Percentiles rank a stretch among this genome's conserved stretches.
Conservation (phyloP, 64 coral and sea anemone genomes). For the Stylophora pistillata region DNA sequence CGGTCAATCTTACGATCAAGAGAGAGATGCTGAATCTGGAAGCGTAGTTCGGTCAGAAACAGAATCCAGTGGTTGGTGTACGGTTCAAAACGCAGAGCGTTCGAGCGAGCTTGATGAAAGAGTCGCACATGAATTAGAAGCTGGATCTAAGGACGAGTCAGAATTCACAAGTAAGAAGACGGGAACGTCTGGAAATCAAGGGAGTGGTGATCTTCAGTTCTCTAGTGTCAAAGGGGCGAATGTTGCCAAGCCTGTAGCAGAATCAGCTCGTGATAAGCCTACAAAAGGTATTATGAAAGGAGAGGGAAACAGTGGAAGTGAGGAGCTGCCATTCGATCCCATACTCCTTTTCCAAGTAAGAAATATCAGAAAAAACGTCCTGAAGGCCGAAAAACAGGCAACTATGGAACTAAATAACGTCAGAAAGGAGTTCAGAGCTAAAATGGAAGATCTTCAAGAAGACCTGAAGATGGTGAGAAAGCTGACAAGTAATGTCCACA, state of each 20-base stretch:
- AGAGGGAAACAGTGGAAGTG: background rate
- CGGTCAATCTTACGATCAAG: background rate
- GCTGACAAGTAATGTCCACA: slow-evolving; percentile 26
- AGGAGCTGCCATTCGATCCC: slow-evolving; percentile 8
- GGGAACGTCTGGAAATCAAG: background rate
- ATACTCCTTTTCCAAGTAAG: slow-evolving; percentile 12
- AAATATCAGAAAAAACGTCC: slow-evolving; percentile 39
- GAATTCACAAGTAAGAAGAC: slow-evolving; percentile 3
- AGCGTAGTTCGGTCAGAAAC: background rate
- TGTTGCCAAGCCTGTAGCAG: background rate
- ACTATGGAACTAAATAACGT: slow-evolving; percentile 43
- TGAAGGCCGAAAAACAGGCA: slow-evolving; percentile 49
- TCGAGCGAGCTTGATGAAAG: background rate
- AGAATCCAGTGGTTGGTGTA: background rate
- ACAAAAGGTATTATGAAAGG: background rate
- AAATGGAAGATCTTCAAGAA: slow-evolving; percentile 35
- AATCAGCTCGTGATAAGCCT: background rate
- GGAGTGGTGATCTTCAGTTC: background rate
- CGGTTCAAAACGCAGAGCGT: background rate
- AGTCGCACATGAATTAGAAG: background rate
- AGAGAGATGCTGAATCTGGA: background rate
- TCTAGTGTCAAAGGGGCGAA: background rate
- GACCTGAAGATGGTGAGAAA: slow-evolving; percentile 37
- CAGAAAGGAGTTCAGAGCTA: slow-evolving; percentile 25
- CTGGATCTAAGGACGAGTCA: background rate